Evolutionary conservation across 1,140 invertebrate genomes (phyloP), one percentile per base, ranked within the genome.

Genomic region (Galleria mellonella): DNA sequence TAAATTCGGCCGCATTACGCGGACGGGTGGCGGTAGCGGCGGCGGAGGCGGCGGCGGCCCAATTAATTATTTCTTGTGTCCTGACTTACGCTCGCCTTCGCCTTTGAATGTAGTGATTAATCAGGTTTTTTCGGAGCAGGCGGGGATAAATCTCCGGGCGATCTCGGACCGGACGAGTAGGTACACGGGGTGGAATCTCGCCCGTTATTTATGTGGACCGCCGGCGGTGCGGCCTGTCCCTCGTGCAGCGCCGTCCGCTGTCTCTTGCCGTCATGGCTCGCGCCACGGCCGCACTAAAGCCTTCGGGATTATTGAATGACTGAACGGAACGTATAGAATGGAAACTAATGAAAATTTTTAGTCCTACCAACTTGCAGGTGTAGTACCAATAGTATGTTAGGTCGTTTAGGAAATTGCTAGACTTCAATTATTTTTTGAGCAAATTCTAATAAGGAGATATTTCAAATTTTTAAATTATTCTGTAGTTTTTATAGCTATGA

Each of bases 51-150:
- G 28, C 27, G 29, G 31, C 43, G 37, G 40, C 32, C 55, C 56
- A 53, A 66, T 70, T 66, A 62, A 66, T 70, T 70, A 70, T 64
- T 63, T 67, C 67, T 67, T 67, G 58, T 52, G 52, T 46, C 62
- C 41, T 56, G 55, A 55, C 58, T 55, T 55, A 49, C 55, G 58
- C 47, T 60, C 55, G 55, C 49, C 59, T 59, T 51, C 62, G 53
- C 55, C n/a, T 70, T 63, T 62, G 63, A 62, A 70, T 70, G 67
- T 56, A 59, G 55, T 56, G 55, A 70, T 70, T 70, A 70, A 70
- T 70, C 66, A 66, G 66, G 62, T 70, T 66, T 66, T 66, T 66
- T 63, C 50, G 32, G 42, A 43, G 27, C 32, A 32, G 49, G 41
- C 44, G 37, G 41, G 54, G 55, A 68, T 68, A 68, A 68, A 68